Evolutionary conservation across 2,113 vertebrate genomes (phyloP).

Genomic region (Dromaius novaehollandiae): DNA sequence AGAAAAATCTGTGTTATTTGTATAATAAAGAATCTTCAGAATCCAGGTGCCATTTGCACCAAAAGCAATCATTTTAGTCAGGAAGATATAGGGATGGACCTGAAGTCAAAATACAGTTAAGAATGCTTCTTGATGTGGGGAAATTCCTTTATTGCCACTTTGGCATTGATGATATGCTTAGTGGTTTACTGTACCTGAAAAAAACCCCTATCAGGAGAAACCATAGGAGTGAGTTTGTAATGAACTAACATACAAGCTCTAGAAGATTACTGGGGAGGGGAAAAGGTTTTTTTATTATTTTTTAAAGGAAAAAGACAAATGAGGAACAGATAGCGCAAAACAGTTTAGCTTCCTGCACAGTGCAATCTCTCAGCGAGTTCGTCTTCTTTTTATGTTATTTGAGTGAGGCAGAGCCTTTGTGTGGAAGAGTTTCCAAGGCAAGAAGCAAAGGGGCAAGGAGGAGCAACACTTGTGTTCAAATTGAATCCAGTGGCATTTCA

Average conservation of each 20-base stretch:
- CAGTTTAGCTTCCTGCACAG: neutral
- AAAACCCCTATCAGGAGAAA: neutral
- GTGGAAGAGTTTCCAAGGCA: slow-evolving; percentile 25
- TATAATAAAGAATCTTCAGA: neutral
- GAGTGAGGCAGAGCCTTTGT: slow-evolving; percentile 14
- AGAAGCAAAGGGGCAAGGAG: slow-evolving; percentile 46
- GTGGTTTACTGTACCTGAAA: neutral
- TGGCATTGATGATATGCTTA: neutral
- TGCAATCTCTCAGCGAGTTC: neutral
- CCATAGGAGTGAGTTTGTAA: neutral
- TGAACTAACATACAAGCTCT: neutral
- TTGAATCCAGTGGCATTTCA: slow-evolving; percentile 57
- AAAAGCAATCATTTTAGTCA: neutral
- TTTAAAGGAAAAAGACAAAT: slow-evolving; percentile 28
- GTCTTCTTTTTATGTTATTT: neutral
- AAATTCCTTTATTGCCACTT: slow-evolving; percentile 1
- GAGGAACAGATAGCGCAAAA: slow-evolving; percentile 13
- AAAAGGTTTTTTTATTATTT: neutral
- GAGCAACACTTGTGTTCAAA: slow-evolving; percentile 56
- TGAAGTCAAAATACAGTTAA: slow-evolving; percentile 23
- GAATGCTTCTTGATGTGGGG: neutral
- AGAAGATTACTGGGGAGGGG: neutral
- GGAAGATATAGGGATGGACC: neutral
- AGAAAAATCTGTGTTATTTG: neutral
- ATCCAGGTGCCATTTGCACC: neutral